Base-by-base conservation (phyloP, 2,113 vertebrate genomes). In the Cervus canadensis region DNA sequence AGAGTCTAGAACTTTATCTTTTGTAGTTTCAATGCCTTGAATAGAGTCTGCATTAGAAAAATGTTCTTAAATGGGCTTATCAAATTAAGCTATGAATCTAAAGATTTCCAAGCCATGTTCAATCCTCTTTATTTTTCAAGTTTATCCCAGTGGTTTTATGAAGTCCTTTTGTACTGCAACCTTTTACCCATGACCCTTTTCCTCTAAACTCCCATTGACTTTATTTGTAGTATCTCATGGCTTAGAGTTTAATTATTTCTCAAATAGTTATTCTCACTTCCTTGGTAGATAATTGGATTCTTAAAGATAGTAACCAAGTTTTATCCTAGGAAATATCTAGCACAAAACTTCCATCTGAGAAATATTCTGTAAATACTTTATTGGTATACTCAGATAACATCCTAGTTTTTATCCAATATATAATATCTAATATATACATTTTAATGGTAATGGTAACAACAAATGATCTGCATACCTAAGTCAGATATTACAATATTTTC, bases 181-280 rank as follows among this genome's bases (percentile, higher is more conserved):
- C 64, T 94, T 19, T 91, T 83, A 93, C 60, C 82, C 88, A 25
- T 56, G 40, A 91, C 45, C 56, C 71, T 76, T 36, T 88, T 93
- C 79, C 64, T 94, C 54, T 96, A 40, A 91, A 94, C 17, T 94
- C 9, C 16, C 59, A 89, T 0, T 89, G 30, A 60, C 88, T 96
- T 78, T 92, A 94, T 95, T 91, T 60, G 78, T 82, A 91, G 26
- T 52, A 28, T 91, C 45, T 64, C 43, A 67, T 28, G 87, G n/a
- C 92, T 88, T 48, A 67, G 26, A 93, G 45, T 13, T 90, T 93
- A 95, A 94, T 96, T 94, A 52, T 88, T 96, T 97, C 45, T 95
- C 81, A 97, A 33, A 93, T 64, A 86, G 50, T 89, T 62, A 86
- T 85, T 97, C n/a, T 91, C 60, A 97, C 17, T 96, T 94, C 15